phyloP scores from a whole-genome alignment of 2,888 invertebrate species.

The Idaea aversata region DNA sequence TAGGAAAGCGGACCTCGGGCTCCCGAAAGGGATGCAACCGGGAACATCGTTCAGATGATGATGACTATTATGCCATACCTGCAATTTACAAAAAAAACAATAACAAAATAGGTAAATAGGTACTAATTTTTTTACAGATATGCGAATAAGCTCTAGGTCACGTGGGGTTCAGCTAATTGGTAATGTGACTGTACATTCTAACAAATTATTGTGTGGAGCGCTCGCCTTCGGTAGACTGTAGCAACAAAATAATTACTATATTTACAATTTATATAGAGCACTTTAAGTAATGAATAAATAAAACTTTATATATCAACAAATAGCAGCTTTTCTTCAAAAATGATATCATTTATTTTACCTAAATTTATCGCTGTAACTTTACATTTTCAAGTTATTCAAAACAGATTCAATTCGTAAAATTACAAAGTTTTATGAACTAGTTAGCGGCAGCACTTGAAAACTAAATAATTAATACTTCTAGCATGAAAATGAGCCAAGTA shows the following conservation, averaged over 20 bases:
- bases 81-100: too few relatives aligned
- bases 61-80: too few relatives aligned
- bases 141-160: too few relatives aligned
- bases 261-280: not conserved
- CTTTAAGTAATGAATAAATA: not conserved
- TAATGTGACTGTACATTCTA: too few relatives aligned
- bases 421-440: not conserved
- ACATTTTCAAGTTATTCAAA: constrained; percentile 6
- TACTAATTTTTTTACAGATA: too few relatives aligned
- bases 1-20: too few relatives aligned
- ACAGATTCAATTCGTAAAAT: not conserved
- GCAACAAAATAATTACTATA: not conserved
- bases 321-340: not conserved
- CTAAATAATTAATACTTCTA: constrained; percentile 39
- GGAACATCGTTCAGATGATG: too few relatives aligned
- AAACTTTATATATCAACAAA: not conserved
- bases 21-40: too few relatives aligned
- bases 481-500: constrained; percentile 42
- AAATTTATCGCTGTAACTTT: constrained; percentile 16
- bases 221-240: too few relatives aligned
- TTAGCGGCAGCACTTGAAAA: constrained; percentile 24
- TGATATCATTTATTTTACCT: constrained; percentile 9
- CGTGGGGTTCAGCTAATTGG: too few relatives aligned
- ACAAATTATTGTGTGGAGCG: too few relatives aligned
- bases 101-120: too few relatives aligned